Evolutionary conservation across 2,797 vertebrate genomes (phyloP), one percentile per base, ranked within the genome.

Genomic region (Falco novaeseelandiae): DNA sequence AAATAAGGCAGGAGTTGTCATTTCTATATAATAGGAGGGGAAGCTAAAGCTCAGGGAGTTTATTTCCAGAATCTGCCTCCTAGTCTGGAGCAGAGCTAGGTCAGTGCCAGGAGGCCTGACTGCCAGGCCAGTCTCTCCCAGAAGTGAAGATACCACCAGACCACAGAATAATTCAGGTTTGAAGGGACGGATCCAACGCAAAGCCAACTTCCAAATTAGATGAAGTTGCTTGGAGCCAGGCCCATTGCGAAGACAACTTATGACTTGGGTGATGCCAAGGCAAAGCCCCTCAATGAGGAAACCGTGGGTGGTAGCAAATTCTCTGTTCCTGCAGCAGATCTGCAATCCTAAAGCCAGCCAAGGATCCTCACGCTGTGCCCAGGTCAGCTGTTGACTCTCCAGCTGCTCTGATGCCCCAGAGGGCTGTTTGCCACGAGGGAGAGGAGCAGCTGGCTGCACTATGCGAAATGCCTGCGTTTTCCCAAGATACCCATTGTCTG

Each of bases 401-500:
- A 72, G 86, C 87, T 94, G 89, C 94, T 79, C 83, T 2, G 4
- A 4, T 85, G 74, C 27, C 72, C 79, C 79, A 5, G 49, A 76
- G 71, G 42, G 81, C 73, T 90, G 49, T 92, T 94, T 89, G 88
- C 91, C 63, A 7, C 19, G 26, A 73, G 48, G 93, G 88, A 95
- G 83, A 95, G 90, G 81, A 97, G 92, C 94, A 96, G 90, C 90
- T 93, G 94, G 69, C 85, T 81, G 67, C 13, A 0, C 54, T 74
- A 14, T 61, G 66, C 82, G 83, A 85, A 77, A 36, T 27, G 84
- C 48, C 80, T 83, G 74, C 2, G 13, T 63, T 93, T 94, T 96
- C 96, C 96, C 96, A 95, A 95, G 96, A 94, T 58, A 86, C 59
- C 90, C 95, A 95, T 97, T 98, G 96, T 97, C 89, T 95, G 91